A percentile compares a stretch with the other conserved stretches of the same genome.
These are phyloP conservation scores for Pyrgus malvae DNA, from an alignment of 2,888 invertebrate genomes.

Conservation along the genomic window DNA sequence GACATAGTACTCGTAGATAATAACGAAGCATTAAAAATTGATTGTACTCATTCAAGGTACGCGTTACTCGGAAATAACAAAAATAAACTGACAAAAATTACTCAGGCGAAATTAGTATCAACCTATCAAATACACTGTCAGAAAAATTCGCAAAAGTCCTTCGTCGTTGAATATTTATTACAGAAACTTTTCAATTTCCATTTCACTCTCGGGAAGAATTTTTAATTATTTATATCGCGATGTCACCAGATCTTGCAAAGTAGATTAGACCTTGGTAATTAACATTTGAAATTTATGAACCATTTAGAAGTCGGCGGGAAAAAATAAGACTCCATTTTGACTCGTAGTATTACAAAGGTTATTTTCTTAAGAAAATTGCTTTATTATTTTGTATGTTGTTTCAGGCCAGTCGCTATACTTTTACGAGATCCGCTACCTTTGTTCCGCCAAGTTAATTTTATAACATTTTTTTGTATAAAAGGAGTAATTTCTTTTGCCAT, in stretches of 20 bases:
- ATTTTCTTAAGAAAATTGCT: conserved; percentile 13
- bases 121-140: neutral
- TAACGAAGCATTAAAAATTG: no score
- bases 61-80: no score
- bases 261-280: conserved; percentile 24
- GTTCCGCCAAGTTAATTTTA: neutral
- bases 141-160: neutral
- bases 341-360: neutral
- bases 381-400: conserved; percentile 15
- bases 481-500: neutral
- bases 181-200: conserved; percentile 25
- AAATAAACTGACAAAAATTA: no score
- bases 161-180: conserved; percentile 7
- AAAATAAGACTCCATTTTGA: conserved; percentile 20
- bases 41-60: no score
- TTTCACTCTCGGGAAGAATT: conserved; percentile 8
- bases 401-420: conserved; percentile 2
- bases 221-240: conserved; percentile 28
- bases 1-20: no score
- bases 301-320: conserved; percentile 21
- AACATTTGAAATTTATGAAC: conserved; percentile 27
- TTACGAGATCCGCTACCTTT: neutral
- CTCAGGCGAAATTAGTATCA: neutral
- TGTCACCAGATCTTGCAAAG: conserved; percentile 25
- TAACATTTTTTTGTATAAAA: neutral